phyloP scores from a whole-genome alignment of 1,140 invertebrate species.

The Ladona fulva region DNA sequence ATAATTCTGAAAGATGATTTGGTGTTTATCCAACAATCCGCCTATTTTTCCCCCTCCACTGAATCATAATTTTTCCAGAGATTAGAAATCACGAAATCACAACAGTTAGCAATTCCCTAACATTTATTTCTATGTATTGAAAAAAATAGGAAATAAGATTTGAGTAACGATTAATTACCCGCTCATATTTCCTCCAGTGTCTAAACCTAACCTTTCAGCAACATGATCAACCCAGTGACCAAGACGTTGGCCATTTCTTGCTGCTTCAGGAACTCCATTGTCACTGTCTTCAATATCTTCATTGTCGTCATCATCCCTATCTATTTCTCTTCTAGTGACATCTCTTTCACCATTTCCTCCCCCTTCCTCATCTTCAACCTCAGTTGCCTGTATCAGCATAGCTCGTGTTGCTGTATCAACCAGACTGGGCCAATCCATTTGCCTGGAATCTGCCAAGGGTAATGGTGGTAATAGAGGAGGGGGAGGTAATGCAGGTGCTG shows the following conservation, averaged over 20 bases:
- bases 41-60: too few species aligned
- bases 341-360: slow-evolving; percentile 29
- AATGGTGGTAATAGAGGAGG: slow-evolving; percentile 21
- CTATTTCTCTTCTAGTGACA: slow-evolving; percentile 32
- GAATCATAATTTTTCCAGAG: too few species aligned
- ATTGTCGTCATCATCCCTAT: slow-evolving; percentile 19
- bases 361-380: slow-evolving; percentile 41
- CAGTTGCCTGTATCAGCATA: slow-evolving; percentile 44
- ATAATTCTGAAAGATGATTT: too few species aligned
- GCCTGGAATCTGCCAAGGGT: slow-evolving; percentile 46
- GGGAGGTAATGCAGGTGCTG: neutral
- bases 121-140: neutral
- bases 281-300: neutral
- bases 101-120: too few species aligned
- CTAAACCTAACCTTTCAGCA: slow-evolving; percentile 29
- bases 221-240: slow-evolving; percentile 34
- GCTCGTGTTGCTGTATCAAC: slow-evolving; percentile 67
- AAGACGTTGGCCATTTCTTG: slow-evolving; percentile 22
- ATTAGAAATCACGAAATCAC: too few species aligned
- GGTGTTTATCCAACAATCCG: too few species aligned
- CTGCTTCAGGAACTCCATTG: slow-evolving; percentile 20
- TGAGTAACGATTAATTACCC: neutral
- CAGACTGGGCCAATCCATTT: slow-evolving; percentile 66
- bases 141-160: slow-evolving; percentile 26
- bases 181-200: slow-evolving; percentile 24